Conservation (phyloP, 2,113 vertebrate species). For the Carassius gibelio region DNA sequence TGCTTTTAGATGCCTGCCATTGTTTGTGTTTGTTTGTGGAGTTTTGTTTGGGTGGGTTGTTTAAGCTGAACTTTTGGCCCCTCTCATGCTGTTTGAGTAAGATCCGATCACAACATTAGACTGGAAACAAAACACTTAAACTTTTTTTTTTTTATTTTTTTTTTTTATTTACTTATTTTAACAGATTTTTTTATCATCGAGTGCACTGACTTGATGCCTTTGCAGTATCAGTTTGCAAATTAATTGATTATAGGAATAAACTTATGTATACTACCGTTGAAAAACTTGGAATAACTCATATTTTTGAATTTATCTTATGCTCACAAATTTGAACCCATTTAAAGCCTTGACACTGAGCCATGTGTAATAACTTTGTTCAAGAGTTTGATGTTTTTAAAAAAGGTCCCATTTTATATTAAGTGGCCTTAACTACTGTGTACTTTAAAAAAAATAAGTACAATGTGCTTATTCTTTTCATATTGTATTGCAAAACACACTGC, state of each 20-base stretch:
- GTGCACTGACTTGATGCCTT: background rate
- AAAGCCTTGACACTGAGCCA: slow-evolving; percentile 62
- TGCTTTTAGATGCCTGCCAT: slow-evolving; percentile 53
- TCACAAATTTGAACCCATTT: slow-evolving; percentile 44
- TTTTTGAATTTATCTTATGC: too few species aligned
- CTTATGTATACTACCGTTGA: too few species aligned
- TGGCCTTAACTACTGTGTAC: too few species aligned
- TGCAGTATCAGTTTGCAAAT: background rate
- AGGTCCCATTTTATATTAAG: too few species aligned
- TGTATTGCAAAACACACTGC: too few species aligned
- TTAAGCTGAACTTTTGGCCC: slow-evolving; percentile 39
- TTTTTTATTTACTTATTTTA: slow-evolving; percentile 7
- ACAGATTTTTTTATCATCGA: slow-evolving; percentile 46
- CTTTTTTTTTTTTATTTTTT: slow-evolving; percentile 33
- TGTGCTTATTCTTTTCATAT: too few species aligned
- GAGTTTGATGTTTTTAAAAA: slow-evolving; percentile 42
- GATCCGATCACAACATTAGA: slow-evolving; percentile 64
- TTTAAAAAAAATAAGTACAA: too few species aligned
- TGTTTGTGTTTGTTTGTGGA: slow-evolving; percentile 66
- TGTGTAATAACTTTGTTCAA: slow-evolving; percentile 75
- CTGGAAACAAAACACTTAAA: slow-evolving; percentile 61
- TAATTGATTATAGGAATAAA: too few species aligned
- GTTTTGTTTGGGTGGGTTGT: slow-evolving; percentile 46
- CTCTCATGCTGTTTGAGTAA: slow-evolving; percentile 49
- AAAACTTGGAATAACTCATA: too few species aligned